Base-by-base conservation (phyloP, 2,113 vertebrate genomes). In the Athene noctua region DNA sequence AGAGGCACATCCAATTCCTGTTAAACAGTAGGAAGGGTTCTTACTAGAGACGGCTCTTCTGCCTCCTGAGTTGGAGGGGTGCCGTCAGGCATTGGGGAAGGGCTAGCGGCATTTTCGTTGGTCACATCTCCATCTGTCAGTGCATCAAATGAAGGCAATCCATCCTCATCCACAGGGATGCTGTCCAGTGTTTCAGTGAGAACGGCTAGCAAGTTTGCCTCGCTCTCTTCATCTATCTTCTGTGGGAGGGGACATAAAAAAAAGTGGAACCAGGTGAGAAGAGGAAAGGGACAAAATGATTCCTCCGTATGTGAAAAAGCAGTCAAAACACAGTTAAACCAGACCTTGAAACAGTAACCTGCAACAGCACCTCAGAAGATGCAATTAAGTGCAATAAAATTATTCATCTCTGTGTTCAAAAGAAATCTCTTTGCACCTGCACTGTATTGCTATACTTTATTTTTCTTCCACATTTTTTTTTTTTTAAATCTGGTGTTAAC, bases 221-320 rank as follows among this genome's bases (percentile, higher is more conserved):
- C 99, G 92, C 99, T 99, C 98, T 99, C 99, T 98, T 99, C 99
- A 98, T 99, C 99, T 99, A 99, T 99, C 99, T 99, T 99, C 99
- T 99, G 98, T 38, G 90, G 36, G 72, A 97, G 59, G 36, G 79
- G 72, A 78, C 62, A 87, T 58, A 90, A 91, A 91, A 5, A 88
- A 52, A 38, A 38, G 59, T 10, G 2, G 38, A 94, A 59, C 23
- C 20, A 66, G 42, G 65, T 70, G 52, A 88, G 80, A 86, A 75
- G 40, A 77, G 25, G 32, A 46, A 80, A 67, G n/a, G 32, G 87
- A 47, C 16, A 44, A 87, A 47, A 22, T 0, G 0, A 88, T 59
- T 67, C 11, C 80, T 72, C 55, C 38, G 13, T 18, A n/a, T 12
- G 65, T 29, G 67, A 71, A 59, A 59, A 81, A 71, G 42, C 32